Base-by-base conservation (phyloP, 2,797 vertebrate genomes). In the Crenichthys baileyi region DNA sequence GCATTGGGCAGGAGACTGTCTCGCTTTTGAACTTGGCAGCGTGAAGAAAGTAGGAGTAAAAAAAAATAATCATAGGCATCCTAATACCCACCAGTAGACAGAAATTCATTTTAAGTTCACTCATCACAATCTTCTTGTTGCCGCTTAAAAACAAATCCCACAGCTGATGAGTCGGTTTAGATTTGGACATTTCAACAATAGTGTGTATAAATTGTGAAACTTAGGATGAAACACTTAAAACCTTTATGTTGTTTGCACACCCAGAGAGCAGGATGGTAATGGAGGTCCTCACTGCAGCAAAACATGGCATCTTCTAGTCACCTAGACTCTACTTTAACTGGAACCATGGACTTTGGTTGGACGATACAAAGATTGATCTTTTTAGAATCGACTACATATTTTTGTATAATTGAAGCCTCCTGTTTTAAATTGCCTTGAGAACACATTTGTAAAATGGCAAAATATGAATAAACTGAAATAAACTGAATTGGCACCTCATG, bases 61-160 rank as follows among this genome's bases (percentile, higher is more conserved):
- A 44, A 70, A n/a, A 73, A 44, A 75, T 55, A 44, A 72, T 77
- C 63, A 56, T 20, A 61, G 68, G 56, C 56, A 31, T 79, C 51
- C 48, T 82, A 39, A 76, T 67, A 48, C 31, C 48, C 79, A 75
- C 36, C 73, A 53, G 67, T 31, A 75, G 75, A 73, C 50, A 72
- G 70, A 63, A 50, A 48, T 55, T 81, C 39, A 56, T 8, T 74
- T 88, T 53, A 74, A 31, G 65, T 68, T 68, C 20, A 39, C 39
- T 44, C 39, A 22, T 65, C 18, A 3, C 24, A 41, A 68, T 24
- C 39, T 0, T 65, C 36, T 65, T 65, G 61, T 65, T 65, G 61
- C 22, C 31, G 39, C 7, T 39, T 39, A 61, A 31, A 18, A 61
- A 5, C 11, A 61, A 61, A 61, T 61, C 29, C 31, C 60, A 5